A percentile compares a stretch with the other conserved stretches of the same genome.
Conservation (phyloP, 1,140 invertebrate species). For the Heliconius eleuchia region DNA sequence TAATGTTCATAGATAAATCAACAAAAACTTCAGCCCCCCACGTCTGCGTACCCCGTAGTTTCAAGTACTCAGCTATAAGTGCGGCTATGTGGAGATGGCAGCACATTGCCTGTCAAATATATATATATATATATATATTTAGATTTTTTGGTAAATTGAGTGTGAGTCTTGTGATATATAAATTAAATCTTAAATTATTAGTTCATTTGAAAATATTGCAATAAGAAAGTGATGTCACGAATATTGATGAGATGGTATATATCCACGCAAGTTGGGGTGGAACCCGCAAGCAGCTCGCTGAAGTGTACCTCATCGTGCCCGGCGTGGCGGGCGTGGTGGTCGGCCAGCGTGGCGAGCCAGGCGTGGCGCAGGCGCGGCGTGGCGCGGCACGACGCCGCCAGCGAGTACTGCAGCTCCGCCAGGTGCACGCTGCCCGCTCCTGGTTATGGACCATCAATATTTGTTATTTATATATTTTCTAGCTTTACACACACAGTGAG, state of each 20-base stretch:
- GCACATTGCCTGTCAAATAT: conserved; percentile 87
- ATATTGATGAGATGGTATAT: too few relatives aligned
- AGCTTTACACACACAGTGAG: too few relatives aligned
- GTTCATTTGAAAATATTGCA: too few relatives aligned
- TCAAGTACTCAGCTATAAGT: conserved; percentile 94
- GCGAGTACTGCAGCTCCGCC: conserved; percentile 94
- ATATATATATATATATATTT: background rate
- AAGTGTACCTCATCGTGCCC: conserved; percentile 85
- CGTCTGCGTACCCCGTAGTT: conserved; percentile 85
- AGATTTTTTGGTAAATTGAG: too few relatives aligned
- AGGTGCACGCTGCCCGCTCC: conserved; percentile 93
- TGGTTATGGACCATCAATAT: conserved; percentile 14
- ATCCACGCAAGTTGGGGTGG: too few relatives aligned
- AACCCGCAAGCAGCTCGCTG: too few relatives aligned
- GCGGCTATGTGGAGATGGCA: conserved; percentile 96
- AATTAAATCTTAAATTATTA: too few relatives aligned
- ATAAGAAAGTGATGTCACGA: too few relatives aligned
- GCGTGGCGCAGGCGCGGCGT: conserved; percentile 96
- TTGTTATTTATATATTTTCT: too few relatives aligned
- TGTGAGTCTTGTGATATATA: too few relatives aligned
- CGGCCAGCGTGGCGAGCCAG: conserved; percentile 96
- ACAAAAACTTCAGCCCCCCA: conserved; percentile 93
- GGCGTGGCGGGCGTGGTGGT: conserved; percentile 89
- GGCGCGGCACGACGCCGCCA: conserved; percentile 96
- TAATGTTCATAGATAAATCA: conserved; percentile 93